A percentile compares a stretch with the other conserved stretches of the same genome.
These are phyloP conservation scores for Osmerus mordax DNA, from an alignment of 2,113 vertebrate genomes.

Conservation along the genomic window DNA sequence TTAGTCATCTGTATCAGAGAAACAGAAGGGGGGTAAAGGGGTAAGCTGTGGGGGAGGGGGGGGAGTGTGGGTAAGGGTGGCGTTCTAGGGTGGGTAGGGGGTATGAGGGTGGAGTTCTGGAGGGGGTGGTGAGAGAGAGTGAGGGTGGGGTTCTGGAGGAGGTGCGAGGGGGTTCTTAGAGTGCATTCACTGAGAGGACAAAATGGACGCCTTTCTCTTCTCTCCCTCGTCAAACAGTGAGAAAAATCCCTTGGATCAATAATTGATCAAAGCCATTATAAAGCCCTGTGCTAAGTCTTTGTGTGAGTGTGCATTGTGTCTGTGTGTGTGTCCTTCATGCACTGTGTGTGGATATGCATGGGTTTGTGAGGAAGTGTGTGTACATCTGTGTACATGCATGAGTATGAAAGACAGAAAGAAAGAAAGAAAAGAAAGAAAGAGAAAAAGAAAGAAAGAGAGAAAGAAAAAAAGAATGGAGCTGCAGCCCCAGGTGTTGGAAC, in stretches of 20 bases:
- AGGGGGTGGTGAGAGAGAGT: no score
- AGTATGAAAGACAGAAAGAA: constrained; percentile 6
- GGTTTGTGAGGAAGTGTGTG: neutral
- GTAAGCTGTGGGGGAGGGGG: no score
- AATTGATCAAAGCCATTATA: constrained; percentile 68
- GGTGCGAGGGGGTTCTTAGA: neutral
- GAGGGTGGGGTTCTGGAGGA: no score
- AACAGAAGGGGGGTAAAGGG: no score
- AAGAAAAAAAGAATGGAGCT: neutral
- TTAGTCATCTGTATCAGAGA: no score
- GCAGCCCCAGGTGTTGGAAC: neutral
- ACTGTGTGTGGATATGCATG: neutral
- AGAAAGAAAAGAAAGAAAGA: neutral
- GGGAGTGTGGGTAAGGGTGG: no score
- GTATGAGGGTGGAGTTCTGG: no score
- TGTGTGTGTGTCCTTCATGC: constrained; percentile 1
- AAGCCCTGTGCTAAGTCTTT: constrained; percentile 39
- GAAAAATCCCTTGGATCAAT: constrained; percentile 61
- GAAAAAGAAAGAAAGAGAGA: neutral
- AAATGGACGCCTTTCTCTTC: constrained; percentile 34
- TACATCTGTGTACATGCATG: neutral
- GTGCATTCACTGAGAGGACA: constrained; percentile 22
- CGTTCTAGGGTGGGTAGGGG: no score
- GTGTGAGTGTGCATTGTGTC: constrained; percentile 24
- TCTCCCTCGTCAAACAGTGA: constrained; percentile 47